A percentile compares a stretch with the other conserved stretches of the same genome.
These are phyloP conservation scores for Onychorhynchus coronatus DNA, from an alignment of 2,113 vertebrate species.

Conservation along the genomic window DNA sequence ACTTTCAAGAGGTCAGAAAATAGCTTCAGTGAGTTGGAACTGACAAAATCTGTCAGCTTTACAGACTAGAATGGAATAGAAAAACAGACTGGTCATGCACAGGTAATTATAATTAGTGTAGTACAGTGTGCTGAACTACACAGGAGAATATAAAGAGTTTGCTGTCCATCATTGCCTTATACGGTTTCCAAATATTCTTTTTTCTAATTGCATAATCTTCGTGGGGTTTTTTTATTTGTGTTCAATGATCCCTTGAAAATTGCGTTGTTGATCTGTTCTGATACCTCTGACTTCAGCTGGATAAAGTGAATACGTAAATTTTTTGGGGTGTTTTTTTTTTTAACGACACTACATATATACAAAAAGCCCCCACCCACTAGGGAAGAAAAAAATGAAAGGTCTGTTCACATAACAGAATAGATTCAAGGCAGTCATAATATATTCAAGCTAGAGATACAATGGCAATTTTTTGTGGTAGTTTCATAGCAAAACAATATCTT, in stretches of 20 bases:
- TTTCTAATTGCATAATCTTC: not conserved
- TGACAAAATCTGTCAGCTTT: not conserved
- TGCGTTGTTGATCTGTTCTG: not conserved
- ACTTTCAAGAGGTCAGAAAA: not conserved
- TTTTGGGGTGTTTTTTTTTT: not conserved
- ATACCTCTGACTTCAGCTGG: not conserved
- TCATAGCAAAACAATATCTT: not conserved
- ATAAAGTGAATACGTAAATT: not conserved
- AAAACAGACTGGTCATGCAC: not conserved
- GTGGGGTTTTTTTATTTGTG: not conserved
- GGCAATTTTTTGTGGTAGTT: not conserved
- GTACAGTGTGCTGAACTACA: not conserved
- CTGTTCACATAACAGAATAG: not conserved
- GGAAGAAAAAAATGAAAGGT: not conserved
- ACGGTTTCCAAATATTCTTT: not conserved
- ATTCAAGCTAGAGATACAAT: not conserved
- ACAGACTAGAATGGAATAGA: not conserved
- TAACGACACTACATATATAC: not conserved
- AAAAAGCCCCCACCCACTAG: not conserved
- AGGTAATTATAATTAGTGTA: not conserved
- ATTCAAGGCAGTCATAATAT: not conserved
- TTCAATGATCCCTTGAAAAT: not conserved
- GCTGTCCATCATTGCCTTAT: not conserved
- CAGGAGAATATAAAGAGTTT: not conserved
- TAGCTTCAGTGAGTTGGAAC: not conserved